These are phyloP conservation scores for Rhodeus uyekii DNA, from an alignment of 2,797 vertebrate genomes.

Conservation along the genomic window DNA sequence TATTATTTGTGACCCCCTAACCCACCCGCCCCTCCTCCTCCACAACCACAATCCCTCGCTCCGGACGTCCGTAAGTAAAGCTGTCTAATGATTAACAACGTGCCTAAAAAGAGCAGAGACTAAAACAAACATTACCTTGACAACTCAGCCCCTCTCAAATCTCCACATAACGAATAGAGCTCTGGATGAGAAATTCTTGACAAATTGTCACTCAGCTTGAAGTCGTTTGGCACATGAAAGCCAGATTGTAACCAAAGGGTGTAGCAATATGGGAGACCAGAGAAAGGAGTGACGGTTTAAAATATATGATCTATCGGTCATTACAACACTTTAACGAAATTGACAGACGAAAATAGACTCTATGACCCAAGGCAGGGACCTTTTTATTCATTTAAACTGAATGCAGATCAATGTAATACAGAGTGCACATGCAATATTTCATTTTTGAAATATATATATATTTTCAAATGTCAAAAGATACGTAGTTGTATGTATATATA, in stretches of 20 bases:
- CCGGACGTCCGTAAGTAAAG: conserved; percentile 51
- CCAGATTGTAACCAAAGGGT: conserved; percentile 1
- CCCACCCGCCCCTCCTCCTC: conserved; percentile 56
- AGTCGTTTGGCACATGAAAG: conserved; percentile 2
- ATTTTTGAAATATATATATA: conserved; percentile 61
- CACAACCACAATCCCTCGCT: conserved; percentile 47
- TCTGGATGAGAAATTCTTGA: conserved; percentile 21
- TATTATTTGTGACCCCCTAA: conserved; percentile 57
- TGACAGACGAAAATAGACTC: conserved; percentile 5
- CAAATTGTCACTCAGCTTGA: conserved; percentile 32
- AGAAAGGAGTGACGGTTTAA: background rate
- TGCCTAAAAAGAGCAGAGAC: conserved; percentile 47
- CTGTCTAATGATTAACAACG: conserved; percentile 63
- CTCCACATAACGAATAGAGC: conserved; percentile 28
- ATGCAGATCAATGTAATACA: conserved; percentile 77
- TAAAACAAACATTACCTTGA: conserved; percentile 61
- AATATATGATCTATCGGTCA: background rate
- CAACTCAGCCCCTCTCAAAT: conserved; percentile 44
- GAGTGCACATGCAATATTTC: conserved; percentile 79
- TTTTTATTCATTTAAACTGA: conserved; percentile 77
- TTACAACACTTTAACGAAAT: background rate
- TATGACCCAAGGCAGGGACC: conserved; percentile 55
- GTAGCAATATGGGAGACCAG: background rate
- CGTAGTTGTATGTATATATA: conserved; percentile 54
- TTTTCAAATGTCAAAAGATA: conserved; percentile 62